Percentiles rank a stretch among this genome's conserved stretches.
These are phyloP conservation scores for Charanyca ferruginea DNA, from an alignment of 2,888 invertebrate genomes.

Conservation along the genomic window DNA sequence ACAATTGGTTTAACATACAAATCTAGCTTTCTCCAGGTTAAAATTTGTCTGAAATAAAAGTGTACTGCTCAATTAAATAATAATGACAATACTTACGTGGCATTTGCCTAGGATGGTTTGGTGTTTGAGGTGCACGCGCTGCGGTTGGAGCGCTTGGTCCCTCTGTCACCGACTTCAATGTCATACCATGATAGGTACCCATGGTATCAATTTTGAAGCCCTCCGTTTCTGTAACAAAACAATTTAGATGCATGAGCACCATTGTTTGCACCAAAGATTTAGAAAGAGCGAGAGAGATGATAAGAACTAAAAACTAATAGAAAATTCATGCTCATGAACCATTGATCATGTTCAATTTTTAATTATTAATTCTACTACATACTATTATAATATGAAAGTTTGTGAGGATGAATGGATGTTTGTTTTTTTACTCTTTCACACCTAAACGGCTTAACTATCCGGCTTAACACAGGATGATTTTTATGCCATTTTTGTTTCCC, in stretches of 20 bases:
- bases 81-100: conserved; percentile 76
- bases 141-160: conserved; percentile 94
- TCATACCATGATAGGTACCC: conserved; percentile 99
- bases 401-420: too few species aligned
- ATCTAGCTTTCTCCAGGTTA: too few species aligned
- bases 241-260: background rate
- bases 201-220: conserved; percentile 99
- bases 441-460: too few species aligned
- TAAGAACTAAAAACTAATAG: too few species aligned
- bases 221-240: conserved; percentile 94
- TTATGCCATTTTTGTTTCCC: too few species aligned
- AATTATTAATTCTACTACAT: too few species aligned
- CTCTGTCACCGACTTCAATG: conserved; percentile 98
- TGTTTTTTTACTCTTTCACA: too few species aligned
- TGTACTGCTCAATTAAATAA: background rate
- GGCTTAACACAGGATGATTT: too few species aligned
- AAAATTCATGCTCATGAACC: too few species aligned
- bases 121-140: conserved; percentile 86
- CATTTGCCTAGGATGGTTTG: conserved; percentile 85
- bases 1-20: background rate
- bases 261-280: background rate
- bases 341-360: too few species aligned
- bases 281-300: background rate
- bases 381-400: too few species aligned
- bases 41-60: too few species aligned